A percentile compares a stretch with the other conserved stretches of the same genome.
phyloP scores from a whole-genome alignment of 2,113 vertebrate species.

The Notarius lentiginosus region DNA sequence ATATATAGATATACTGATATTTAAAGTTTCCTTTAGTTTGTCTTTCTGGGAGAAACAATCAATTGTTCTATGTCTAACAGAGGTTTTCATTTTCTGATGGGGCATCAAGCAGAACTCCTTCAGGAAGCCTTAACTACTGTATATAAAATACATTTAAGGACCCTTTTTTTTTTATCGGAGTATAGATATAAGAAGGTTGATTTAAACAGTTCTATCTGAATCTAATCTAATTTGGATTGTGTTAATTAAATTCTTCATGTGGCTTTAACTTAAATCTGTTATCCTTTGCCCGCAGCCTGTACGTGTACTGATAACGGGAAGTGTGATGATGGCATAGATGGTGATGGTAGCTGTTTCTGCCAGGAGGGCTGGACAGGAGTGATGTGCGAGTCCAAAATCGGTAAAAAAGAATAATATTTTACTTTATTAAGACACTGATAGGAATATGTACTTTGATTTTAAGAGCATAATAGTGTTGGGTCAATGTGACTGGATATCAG shows the following conservation, averaged over 20 bases:
- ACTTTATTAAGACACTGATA: neutral
- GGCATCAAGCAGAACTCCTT: neutral
- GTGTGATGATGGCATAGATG: constrained; percentile 77
- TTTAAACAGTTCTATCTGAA: neutral
- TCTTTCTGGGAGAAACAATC: neutral
- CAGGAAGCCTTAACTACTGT: neutral
- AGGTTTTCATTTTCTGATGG: neutral
- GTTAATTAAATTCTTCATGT: neutral
- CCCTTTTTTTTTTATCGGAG: neutral
- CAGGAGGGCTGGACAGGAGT: constrained; percentile 77
- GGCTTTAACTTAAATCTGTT: neutral
- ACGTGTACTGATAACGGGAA: constrained; percentile 68
- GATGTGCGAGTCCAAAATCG: constrained; percentile 71
- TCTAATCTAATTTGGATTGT: neutral
- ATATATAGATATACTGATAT: neutral
- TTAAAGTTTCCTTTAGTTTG: neutral
- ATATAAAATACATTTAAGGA: neutral
- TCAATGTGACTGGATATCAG: neutral
- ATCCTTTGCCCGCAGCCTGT: constrained; percentile 67
- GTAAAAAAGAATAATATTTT: constrained; percentile 64
- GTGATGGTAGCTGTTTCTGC: constrained; percentile 82
- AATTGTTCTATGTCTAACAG: neutral
- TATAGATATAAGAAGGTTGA: neutral
- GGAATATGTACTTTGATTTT: neutral
- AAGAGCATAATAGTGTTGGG: neutral